Evolutionary conservation across 2,888 invertebrate species (phyloP), one percentile per base, ranked within the genome.

Genomic region (Amorpha juglandis): DNA sequence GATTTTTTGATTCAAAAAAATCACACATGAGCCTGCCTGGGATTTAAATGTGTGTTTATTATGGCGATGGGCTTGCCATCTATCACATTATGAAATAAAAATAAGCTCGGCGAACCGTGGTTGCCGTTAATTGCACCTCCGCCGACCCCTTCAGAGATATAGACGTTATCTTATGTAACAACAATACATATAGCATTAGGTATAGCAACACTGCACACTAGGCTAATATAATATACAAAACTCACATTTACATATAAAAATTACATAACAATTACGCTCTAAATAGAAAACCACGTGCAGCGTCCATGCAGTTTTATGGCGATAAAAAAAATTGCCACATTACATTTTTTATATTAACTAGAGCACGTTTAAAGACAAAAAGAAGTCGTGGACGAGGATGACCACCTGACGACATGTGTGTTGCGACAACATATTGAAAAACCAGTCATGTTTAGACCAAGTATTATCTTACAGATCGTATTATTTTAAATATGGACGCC

Each of bases 331-430:
- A 12, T 48, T 66, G 62, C 62, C 65, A 63, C 63, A 42, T 55
- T 58, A 58, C 12, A 58, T 58, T 58, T 50, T 38, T 64, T 64
- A 48, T 33, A 47, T 63, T 68, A 62, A 68, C 62, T 69, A 67
- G 70, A 68, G 67, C 68, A 68, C 62, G 65, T 70, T 64, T 65
- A 69, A 66, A 65, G 79, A 81, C 76, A 80, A 84, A 27, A 86
- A 83, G 84, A 67, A 82, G 77, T 76, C 77, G 80, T 79, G 80
- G 76, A 78, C 78, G 79, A 73, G 74, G 71, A 67, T 66, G 70
- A 69, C 83, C 90, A 89, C 80, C 90, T 90, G 89, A 89, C 86
- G 79, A 76, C 86, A 85, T 86, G 76, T 84, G 83, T 76, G 67
- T 65, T 68, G 65, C 72, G 67, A 75, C 77, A 73, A 80, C 81